A percentile compares a stretch with the other conserved stretches of the same genome.
Evolutionary conservation across 2,797 vertebrate species (phyloP).

Genomic region (Pitangus sulphuratus): DNA sequence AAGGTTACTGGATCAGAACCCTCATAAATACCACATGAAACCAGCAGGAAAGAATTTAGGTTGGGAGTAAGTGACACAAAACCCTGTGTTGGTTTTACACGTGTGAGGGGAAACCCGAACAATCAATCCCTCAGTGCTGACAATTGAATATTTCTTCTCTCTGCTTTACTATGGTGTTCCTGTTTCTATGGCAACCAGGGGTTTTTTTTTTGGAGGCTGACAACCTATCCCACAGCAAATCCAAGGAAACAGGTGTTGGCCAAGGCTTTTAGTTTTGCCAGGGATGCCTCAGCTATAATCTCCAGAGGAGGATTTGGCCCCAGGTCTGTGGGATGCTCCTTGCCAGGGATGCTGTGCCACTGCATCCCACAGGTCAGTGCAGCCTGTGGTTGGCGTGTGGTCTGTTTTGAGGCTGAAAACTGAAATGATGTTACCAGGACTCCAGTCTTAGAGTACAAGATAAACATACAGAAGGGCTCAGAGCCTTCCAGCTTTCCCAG

Average conservation of each 20-base stretch:
- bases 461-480: background rate
- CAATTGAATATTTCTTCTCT: constrained; percentile 66
- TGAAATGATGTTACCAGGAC: background rate
- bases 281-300: background rate
- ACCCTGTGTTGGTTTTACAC: constrained; percentile 3
- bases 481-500: background rate
- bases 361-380: fast-evolving
- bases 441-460: background rate
- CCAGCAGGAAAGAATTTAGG: constrained; percentile 54
- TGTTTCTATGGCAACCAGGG: constrained; percentile 80
- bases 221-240: constrained; percentile 30
- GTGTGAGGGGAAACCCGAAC: constrained; percentile 21
- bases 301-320: background rate
- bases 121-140: constrained; percentile 68
- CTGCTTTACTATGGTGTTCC: constrained; percentile 61
- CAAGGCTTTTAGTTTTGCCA: background rate
- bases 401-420: background rate
- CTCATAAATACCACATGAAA: constrained; percentile 67
- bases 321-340: background rate
- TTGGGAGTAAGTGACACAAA: constrained; percentile 69
- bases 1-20: constrained; percentile 14
- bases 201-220: constrained; percentile 64
- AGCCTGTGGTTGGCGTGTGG: background rate
- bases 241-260: constrained; percentile 47
- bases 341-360: fast-evolving